Percentiles rank a stretch among this genome's conserved stretches.
Conservation (phyloP, 2,888 invertebrate species). For the Athalia circularis region DNA sequence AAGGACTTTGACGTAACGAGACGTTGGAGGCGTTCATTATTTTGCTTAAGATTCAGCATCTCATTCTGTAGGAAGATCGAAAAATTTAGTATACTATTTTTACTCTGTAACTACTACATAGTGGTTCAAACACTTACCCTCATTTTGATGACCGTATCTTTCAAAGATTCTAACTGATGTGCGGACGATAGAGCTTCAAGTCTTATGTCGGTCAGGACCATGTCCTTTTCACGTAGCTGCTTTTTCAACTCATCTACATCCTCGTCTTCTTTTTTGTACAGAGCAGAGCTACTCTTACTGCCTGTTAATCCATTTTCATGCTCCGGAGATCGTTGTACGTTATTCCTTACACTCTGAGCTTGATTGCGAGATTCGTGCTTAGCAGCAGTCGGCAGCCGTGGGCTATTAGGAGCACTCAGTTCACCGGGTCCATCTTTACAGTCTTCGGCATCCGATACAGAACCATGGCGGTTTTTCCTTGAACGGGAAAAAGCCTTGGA, state of each 20-base stretch:
- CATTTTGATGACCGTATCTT: slow-evolving; percentile 98
- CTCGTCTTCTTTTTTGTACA: slow-evolving; percentile 71
- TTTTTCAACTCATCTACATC: slow-evolving; percentile 89
- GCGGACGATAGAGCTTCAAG: slow-evolving; percentile 97
- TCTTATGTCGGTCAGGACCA: slow-evolving; percentile 96
- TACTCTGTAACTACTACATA: background rate
- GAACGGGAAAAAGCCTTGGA: slow-evolving; percentile 95
- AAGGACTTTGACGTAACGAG: slow-evolving; percentile 81
- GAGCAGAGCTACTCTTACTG: slow-evolving; percentile 69
- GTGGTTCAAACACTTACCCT: slow-evolving; percentile 78
- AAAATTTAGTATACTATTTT: background rate
- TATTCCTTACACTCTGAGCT: slow-evolving; percentile 52
- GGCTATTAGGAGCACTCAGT: slow-evolving; percentile 68
- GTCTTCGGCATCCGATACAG: slow-evolving; percentile 76
- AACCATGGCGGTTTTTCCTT: slow-evolving; percentile 73
- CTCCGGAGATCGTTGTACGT: slow-evolving; percentile 66
- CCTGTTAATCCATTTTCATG: slow-evolving; percentile 65
- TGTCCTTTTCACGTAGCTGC: slow-evolving; percentile 96
- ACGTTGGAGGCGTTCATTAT: slow-evolving; percentile 95
- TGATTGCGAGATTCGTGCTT: slow-evolving; percentile 62
- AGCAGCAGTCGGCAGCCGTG: slow-evolving; percentile 65
- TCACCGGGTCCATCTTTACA: slow-evolving; percentile 77
- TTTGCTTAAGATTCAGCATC: slow-evolving; percentile 97
- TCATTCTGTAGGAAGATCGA: slow-evolving; percentile 82
- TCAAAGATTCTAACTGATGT: slow-evolving; percentile 96